These are phyloP conservation scores for Phalacrocorax carbo DNA, from an alignment of 2,113 vertebrate genomes.

Conservation along the genomic window DNA sequence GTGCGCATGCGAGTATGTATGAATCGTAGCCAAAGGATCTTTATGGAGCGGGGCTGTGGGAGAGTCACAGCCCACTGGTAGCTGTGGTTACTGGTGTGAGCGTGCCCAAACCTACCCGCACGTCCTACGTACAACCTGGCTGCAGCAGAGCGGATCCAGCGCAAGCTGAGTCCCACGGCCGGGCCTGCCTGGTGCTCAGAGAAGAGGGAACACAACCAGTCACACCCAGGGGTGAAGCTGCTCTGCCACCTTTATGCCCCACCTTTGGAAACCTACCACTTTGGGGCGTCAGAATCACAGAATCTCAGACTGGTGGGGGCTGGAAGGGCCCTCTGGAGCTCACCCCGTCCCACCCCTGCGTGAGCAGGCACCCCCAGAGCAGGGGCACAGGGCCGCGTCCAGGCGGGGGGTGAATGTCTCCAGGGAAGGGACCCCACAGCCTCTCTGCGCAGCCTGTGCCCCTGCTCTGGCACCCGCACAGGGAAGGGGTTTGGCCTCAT, in stretches of 20 bases:
- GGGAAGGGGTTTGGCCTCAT: too few relatives aligned
- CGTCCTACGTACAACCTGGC: background rate
- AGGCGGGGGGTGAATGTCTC: too few relatives aligned
- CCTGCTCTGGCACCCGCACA: too few relatives aligned
- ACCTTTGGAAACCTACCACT: accelerated
- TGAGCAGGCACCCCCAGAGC: too few relatives aligned
- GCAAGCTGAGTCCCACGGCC: accelerated
- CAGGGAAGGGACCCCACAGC: too few relatives aligned
- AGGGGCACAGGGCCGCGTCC: too few relatives aligned
- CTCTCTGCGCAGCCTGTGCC: too few relatives aligned
- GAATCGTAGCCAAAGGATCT: background rate
- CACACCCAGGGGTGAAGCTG: background rate
- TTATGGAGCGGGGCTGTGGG: background rate
- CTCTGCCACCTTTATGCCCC: background rate
- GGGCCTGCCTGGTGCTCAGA: accelerated
- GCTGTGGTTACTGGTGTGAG: background rate
- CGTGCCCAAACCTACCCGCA: accelerated
- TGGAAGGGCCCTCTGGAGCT: too few relatives aligned
- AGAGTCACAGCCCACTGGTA: background rate
- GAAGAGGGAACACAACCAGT: background rate
- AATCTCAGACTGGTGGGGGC: too few relatives aligned
- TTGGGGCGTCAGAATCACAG: too few relatives aligned
- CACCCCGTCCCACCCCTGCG: too few relatives aligned
- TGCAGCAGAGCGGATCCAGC: accelerated
- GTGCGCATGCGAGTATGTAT: accelerated